Base-by-base conservation (phyloP, 2,113 vertebrate genomes). In the Acanthisitta chloris region DNA sequence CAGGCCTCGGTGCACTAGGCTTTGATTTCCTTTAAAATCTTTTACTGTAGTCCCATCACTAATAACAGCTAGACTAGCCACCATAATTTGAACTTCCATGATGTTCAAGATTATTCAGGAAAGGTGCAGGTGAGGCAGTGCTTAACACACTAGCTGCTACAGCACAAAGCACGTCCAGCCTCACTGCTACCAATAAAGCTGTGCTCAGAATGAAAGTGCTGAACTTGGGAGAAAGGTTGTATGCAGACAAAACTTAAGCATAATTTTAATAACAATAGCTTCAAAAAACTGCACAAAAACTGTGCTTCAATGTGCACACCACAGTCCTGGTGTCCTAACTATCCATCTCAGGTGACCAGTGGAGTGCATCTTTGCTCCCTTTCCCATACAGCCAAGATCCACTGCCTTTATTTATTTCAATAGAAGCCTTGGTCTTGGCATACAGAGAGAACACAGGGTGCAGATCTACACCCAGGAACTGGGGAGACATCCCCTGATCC, bases 401-500 rank as follows among this genome's bases (percentile, higher is more conserved):
- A 34, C 49, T 46, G 79, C 49, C 67, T 90, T 90, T 23, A 28
- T 40, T 45, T 48, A 19, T 45, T 67, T 85, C 62, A 92, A 1
- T 0, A 48, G 31, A 85, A 92, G 67, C 45, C 79, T n/a, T n/a
- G n/a, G 4, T 33, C 79, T 86, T 81, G 88, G 54, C 79, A 92
- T 66, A 92, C 34, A 77, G 54, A 88, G 14, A 82, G 43, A 94
- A 78, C 51, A 89, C 0, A 70, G 79, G 74, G 79, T 93, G 88
- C 28, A 5, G 26, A 70, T 14, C 67, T 71, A 46, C 86, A 88
- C 91, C 90, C 86, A 86, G 54, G 24, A 86, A 94, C 79, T 90
- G 57, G 36, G 70, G 36, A 96, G 90, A 90, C 34, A 51, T 51
- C 88, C 76, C 92, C 64, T 93, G 92, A 95, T 96, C 91, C 94